Conservation (phyloP, 2,888 invertebrate genomes). For the Candidula unifasciata region DNA sequence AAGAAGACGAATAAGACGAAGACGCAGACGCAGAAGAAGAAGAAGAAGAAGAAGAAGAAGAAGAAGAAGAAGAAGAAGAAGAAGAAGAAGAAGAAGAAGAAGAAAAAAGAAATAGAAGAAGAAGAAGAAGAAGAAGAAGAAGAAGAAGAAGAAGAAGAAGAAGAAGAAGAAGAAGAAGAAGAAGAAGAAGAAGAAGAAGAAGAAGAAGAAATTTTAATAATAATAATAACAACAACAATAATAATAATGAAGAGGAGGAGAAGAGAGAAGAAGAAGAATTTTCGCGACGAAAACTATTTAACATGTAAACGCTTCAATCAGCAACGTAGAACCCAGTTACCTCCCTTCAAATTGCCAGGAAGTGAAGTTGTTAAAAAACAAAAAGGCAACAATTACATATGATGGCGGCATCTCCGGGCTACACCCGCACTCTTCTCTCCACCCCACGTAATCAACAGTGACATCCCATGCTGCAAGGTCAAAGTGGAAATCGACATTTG, state of each 20-base stretch:
- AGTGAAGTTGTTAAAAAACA: too few relatives aligned
- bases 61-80: neutral
- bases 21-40: neutral
- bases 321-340: too few relatives aligned
- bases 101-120: neutral
- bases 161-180: neutral
- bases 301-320: too few relatives aligned
- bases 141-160: slow-evolving; percentile 11
- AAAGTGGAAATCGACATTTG: too few relatives aligned
- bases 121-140: slow-evolving; percentile 19
- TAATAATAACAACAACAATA: neutral
- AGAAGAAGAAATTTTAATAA: neutral
- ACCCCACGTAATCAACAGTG: too few relatives aligned
- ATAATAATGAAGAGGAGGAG: slow-evolving; percentile 7
- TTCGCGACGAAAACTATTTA: too few relatives aligned
- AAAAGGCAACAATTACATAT: too few relatives aligned
- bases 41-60: neutral
- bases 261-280: neutral
- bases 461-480: too few relatives aligned
- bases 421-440: too few relatives aligned
- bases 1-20: neutral
- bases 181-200: slow-evolving; percentile 4
- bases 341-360: too few relatives aligned
- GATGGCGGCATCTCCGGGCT: neutral
- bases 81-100: slow-evolving; percentile 4